Base-by-base conservation (phyloP, 2,113 vertebrate species). In the Toxotes jaculatrix region DNA sequence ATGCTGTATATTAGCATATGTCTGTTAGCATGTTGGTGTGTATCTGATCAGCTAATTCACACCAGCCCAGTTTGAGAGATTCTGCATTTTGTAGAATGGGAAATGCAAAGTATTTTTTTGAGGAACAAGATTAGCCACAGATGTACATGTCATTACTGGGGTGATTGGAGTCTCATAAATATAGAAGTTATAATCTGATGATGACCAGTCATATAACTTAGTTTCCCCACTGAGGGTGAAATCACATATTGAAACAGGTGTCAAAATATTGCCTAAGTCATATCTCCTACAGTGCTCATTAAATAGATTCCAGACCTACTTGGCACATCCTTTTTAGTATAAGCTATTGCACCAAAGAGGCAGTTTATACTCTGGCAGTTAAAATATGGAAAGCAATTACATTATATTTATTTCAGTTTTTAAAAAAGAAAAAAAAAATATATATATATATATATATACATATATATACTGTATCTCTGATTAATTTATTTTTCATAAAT, bases 181-280 rank as follows among this genome's bases (percentile, higher is more conserved):
- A 76, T 14, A 63, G 38, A 7, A 31, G 38, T 71, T 79, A 53
- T 51, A 67, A 82, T 79, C 79, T 79, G 62, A 80, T 75, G 85
- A 87, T 74, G 79, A 84, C 75, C 74, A 69, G 68, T 77, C 56
- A 27, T 66, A 74, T 61, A 76, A 74, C 32, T 80, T 74, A 31
- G 87, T 85, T 77, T 80, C 74, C 67, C 83, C 77, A 21, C 77
- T 70, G 63, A 7, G 64, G 27, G 67, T 87, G 76, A 90, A 88
- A 83, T 92, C 77, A 79, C 79, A 80, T 88, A 82, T 80, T 82
- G 67, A 87, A 80, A 80, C 88, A 92, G 83, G 79, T 90, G 91
- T 80, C 65, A 78, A 78, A 83, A 82, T 82, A 87, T 67, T 67
- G 60, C 53, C 56, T 49, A 40, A 63, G 56, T 65, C 74, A 43